Conservation (phyloP, 2,797 vertebrate genomes). For the Sebastes hubbsi region DNA sequence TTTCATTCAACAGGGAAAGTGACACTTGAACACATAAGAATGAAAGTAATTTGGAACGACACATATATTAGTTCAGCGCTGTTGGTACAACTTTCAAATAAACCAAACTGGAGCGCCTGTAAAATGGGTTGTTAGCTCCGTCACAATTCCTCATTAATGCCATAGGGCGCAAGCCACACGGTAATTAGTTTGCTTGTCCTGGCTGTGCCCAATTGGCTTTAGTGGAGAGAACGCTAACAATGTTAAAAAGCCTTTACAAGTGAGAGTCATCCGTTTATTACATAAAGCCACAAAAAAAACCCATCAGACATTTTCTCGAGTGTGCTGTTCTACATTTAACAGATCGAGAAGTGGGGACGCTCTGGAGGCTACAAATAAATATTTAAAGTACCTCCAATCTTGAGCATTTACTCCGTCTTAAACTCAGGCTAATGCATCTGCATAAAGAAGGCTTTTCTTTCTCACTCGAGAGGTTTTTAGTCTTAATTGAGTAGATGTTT, state of each 20-base stretch:
- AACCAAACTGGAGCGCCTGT: slow-evolving; percentile 34
- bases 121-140: slow-evolving; percentile 51
- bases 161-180: slow-evolving; percentile 15
- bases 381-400: slow-evolving; percentile 11
- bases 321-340: slow-evolving; percentile 9
- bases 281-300: slow-evolving; percentile 4
- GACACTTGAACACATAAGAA: slow-evolving; percentile 28
- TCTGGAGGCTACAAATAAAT: slow-evolving; percentile 12
- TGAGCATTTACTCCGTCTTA: slow-evolving; percentile 17
- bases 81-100: slow-evolving; percentile 42
- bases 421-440: slow-evolving; percentile 18
- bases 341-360: neutral
- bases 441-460: neutral
- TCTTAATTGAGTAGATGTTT: slow-evolving; percentile 13
- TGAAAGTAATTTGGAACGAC: slow-evolving; percentile 31
- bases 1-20: slow-evolving; percentile 24
- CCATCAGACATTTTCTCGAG: slow-evolving; percentile 10
- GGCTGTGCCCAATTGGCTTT: slow-evolving; percentile 54
- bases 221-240: slow-evolving; percentile 36
- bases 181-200: slow-evolving; percentile 59
- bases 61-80: slow-evolving; percentile 26
- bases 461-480: neutral
- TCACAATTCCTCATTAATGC: slow-evolving; percentile 53
- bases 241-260: slow-evolving; percentile 33
- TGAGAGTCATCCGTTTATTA: slow-evolving; percentile 1